These are phyloP conservation scores for Drosophila saltans DNA, from an alignment of 1,140 invertebrate genomes.

Conservation along the genomic window DNA sequence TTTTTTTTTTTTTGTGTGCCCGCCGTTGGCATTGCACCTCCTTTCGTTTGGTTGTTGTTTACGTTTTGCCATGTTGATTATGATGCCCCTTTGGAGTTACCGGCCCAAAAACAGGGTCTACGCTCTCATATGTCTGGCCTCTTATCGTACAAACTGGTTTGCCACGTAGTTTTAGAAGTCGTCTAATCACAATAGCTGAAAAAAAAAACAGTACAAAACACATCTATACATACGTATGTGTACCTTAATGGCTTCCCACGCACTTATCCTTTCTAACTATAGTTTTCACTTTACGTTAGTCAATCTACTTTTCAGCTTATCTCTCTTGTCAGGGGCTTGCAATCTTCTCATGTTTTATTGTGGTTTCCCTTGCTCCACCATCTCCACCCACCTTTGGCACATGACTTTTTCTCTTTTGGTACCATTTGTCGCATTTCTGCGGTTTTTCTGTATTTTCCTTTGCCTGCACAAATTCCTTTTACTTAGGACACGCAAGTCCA, in stretches of 20 bases:
- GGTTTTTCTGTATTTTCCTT: slow-evolving; percentile 31
- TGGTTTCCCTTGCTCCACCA: slow-evolving; percentile 32
- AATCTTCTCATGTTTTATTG: slow-evolving; percentile 40
- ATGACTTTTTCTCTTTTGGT: slow-evolving; percentile 58
- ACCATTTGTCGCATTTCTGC: slow-evolving; percentile 75
- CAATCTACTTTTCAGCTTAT: slow-evolving; percentile 46
- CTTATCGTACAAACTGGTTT: slow-evolving; percentile 17
- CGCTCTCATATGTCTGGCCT: slow-evolving; percentile 7
- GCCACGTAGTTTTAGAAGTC: not conserved
- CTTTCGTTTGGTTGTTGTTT: slow-evolving; percentile 59
- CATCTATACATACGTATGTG: too few relatives aligned
- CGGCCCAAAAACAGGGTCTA: slow-evolving; percentile 33
- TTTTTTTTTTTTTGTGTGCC: slow-evolving; percentile 60
- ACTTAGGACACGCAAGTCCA: slow-evolving; percentile 58
- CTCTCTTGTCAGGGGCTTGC: slow-evolving; percentile 6
- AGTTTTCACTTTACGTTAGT: not conserved
- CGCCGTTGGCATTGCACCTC: slow-evolving; percentile 56
- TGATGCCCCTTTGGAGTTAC: slow-evolving; percentile 63
- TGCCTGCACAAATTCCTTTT: slow-evolving; percentile 53
- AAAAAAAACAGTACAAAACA: not conserved
- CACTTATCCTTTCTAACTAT: slow-evolving; percentile 6
- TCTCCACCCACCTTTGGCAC: not conserved
- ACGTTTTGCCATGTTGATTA: slow-evolving; percentile 50
- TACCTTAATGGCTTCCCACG: slow-evolving; percentile 2
- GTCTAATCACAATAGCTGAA: slow-evolving; percentile 10